Conservation (phyloP, 2,113 vertebrate species). For the Alces alces region DNA sequence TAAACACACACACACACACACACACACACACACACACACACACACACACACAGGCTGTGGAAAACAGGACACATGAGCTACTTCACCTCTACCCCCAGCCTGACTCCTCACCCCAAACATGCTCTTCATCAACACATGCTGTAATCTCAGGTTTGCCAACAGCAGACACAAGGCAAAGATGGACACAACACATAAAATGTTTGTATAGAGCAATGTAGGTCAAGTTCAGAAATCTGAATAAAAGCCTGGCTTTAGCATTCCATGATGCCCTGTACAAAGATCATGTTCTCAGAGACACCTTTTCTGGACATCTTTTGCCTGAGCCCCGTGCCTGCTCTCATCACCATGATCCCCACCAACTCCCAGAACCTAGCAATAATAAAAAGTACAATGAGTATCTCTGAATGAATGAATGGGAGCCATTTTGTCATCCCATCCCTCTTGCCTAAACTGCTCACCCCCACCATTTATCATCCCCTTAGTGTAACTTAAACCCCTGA, state of each 20-base stretch:
- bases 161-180: background rate
- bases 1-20: background rate
- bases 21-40: background rate
- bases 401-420: background rate
- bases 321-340: background rate
- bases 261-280: background rate
- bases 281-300: background rate
- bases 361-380: background rate
- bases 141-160: background rate
- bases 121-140: background rate
- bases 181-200: background rate
- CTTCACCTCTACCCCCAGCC: background rate
- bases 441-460: background rate
- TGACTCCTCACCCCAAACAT: background rate
- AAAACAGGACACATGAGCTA: background rate
- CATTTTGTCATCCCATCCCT: background rate
- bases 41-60: background rate
- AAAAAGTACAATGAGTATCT: background rate
- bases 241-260: background rate
- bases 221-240: background rate
- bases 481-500: background rate
- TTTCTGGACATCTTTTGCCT: background rate
- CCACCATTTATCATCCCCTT: background rate
- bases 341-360: background rate
- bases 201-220: background rate